Percentiles rank a stretch among this genome's conserved stretches.
phyloP scores from a whole-genome alignment of 2,113 vertebrate genomes.

The Polypterus senegalus region DNA sequence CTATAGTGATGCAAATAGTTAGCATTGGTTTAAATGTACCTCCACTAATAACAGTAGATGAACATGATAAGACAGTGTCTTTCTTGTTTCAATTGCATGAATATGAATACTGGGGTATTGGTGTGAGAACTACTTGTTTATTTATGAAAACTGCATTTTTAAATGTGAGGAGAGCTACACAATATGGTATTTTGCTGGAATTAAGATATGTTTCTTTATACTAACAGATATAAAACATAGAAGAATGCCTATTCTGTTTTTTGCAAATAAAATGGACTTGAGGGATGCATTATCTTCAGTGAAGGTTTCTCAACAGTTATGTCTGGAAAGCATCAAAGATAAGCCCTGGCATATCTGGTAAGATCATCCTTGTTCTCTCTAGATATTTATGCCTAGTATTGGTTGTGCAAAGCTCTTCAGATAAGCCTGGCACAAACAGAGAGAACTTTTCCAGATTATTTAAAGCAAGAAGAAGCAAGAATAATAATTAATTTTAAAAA shows the following conservation, averaged over 20 bases:
- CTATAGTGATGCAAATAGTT: too few species aligned
- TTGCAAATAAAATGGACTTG: constrained; percentile 98
- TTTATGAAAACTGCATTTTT: too few species aligned
- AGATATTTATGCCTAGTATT: too few species aligned
- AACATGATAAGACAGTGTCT: too few species aligned
- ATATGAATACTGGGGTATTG: too few species aligned
- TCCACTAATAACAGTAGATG: too few species aligned
- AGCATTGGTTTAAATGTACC: too few species aligned
- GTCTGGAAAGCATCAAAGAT: constrained; percentile 92
- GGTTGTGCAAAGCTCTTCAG: neutral
- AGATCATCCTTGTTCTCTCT: neutral
- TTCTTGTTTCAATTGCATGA: too few species aligned
- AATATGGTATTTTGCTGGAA: too few species aligned
- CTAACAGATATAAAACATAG: constrained; percentile 83
- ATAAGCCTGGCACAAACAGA: neutral
- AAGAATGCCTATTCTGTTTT: constrained; percentile 91
- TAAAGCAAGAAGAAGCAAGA: neutral
- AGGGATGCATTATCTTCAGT: constrained; percentile 85
- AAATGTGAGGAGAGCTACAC: too few species aligned
- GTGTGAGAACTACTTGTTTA: too few species aligned
- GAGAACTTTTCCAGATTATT: constrained; percentile 2
- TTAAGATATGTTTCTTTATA: constrained; percentile 19
- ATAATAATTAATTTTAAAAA: too few species aligned
- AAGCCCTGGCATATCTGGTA: constrained; percentile 99
- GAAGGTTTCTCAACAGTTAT: constrained; percentile 87